These are phyloP conservation scores for Craniophora ligustri DNA, from an alignment of 2,888 invertebrate species.

Conservation along the genomic window DNA sequence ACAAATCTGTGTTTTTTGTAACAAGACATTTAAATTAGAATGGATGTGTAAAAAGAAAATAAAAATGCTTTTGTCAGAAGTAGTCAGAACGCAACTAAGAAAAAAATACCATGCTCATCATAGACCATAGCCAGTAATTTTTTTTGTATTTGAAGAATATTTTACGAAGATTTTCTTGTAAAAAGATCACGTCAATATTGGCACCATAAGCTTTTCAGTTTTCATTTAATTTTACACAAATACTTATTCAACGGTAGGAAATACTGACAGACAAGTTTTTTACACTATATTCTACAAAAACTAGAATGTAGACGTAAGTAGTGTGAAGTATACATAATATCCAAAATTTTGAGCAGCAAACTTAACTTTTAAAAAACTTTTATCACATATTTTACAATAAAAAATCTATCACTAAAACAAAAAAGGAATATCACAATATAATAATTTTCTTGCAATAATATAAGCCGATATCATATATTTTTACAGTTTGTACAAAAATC, in stretches of 20 bases:
- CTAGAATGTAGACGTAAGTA: background rate
- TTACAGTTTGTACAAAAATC: slow-evolving; percentile 18
- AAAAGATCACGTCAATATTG: too few relatives aligned
- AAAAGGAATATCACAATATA: slow-evolving; percentile 36
- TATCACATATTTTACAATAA: slow-evolving; percentile 25
- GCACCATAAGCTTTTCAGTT: too few relatives aligned
- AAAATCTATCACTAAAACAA: slow-evolving; percentile 7
- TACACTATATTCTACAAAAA: background rate
- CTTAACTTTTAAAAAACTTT: slow-evolving; percentile 10
- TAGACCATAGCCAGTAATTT: too few relatives aligned
- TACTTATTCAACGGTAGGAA: background rate
- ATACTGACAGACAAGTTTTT: background rate
- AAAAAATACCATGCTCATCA: too few relatives aligned
- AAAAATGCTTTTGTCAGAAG: too few relatives aligned
- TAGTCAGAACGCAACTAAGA: too few relatives aligned
- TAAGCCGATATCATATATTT: slow-evolving; percentile 2
- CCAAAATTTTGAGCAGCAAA: slow-evolving; percentile 36
- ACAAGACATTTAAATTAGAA: too few relatives aligned
- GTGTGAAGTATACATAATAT: background rate
- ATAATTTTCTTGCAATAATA: background rate
- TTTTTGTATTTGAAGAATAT: too few relatives aligned
- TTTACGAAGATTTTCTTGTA: too few relatives aligned
- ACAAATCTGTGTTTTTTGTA: too few relatives aligned
- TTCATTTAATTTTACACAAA: too few relatives aligned
- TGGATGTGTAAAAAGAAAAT: too few relatives aligned